A percentile compares a stretch with the other conserved stretches of the same genome.
phyloP scores from a whole-genome alignment of 2,797 vertebrate genomes.

The Leontopithecus rosalia region DNA sequence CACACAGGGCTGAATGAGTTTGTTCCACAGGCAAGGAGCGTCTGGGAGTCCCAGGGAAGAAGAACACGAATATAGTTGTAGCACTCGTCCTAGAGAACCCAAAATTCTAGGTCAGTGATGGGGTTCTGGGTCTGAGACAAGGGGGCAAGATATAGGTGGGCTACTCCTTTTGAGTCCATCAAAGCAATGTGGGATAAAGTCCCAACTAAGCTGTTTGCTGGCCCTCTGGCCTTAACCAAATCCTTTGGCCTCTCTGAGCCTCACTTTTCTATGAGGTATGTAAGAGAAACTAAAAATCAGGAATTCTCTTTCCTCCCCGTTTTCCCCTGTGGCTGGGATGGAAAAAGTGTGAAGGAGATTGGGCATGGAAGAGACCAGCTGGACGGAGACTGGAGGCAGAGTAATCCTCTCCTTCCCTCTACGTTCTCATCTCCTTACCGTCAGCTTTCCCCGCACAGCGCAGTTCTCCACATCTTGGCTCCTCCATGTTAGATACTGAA shows the following conservation, averaged over 20 bases:
- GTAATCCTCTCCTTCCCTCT: not conserved
- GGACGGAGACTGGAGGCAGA: not conserved
- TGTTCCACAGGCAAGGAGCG: constrained; percentile 94
- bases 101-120: not conserved
- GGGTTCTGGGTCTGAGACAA: not conserved
- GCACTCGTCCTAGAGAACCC: constrained; percentile 91
- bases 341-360: not conserved
- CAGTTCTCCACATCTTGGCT: constrained; percentile 83
- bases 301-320: not conserved
- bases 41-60: constrained; percentile 91
- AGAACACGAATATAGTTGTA: constrained; percentile 98
- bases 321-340: not conserved
- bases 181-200: not conserved
- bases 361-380: not conserved
- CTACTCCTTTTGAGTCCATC: not conserved
- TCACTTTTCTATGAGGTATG: not conserved
- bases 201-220: not conserved
- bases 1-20: constrained; percentile 97
- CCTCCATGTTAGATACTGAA: constrained; percentile 85
- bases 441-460: constrained; percentile 83
- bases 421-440: constrained; percentile 73
- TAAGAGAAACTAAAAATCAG: not conserved
- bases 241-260: not conserved
- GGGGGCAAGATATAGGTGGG: not conserved
- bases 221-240: not conserved